These are phyloP conservation scores for Brachyistius frenatus DNA, from an alignment of 2,113 vertebrate species.

Conservation along the genomic window DNA sequence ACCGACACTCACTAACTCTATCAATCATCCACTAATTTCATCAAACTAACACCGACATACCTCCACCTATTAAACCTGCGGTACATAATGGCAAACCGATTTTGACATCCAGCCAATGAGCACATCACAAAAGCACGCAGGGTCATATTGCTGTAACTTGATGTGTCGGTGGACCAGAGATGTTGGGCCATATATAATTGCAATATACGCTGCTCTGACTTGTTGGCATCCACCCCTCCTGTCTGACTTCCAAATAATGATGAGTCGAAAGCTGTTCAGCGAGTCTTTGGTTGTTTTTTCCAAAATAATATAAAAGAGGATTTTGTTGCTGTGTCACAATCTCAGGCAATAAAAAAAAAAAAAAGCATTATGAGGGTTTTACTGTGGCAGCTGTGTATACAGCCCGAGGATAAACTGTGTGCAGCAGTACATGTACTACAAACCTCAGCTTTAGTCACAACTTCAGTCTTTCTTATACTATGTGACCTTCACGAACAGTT, in stretches of 20 bases:
- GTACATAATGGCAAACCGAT: not conserved
- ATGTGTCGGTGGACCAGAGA: conserved; percentile 53
- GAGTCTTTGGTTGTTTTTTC: conserved; percentile 2
- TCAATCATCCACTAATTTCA: conserved; percentile 32
- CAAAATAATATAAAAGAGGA: conserved; percentile 37
- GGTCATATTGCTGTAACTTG: conserved; percentile 21
- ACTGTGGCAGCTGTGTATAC: conserved; percentile 38
- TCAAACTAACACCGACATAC: conserved; percentile 5
- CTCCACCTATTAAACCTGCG: not conserved
- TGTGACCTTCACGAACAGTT: not conserved
- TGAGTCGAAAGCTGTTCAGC: conserved; percentile 25
- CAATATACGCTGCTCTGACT: conserved; percentile 49
- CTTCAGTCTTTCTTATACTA: conserved; percentile 5
- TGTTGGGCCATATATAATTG: conserved; percentile 49
- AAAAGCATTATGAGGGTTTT: not conserved
- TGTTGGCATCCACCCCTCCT: conserved; percentile 57
- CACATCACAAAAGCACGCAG: conserved; percentile 15
- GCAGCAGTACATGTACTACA: not conserved
- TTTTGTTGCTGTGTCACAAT: conserved; percentile 25
- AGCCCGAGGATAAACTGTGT: not conserved
- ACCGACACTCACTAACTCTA: not conserved
- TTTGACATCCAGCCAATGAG: not conserved
- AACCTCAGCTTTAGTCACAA: not conserved
- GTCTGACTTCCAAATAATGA: conserved; percentile 34
- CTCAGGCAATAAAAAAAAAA: conserved; percentile 19